phyloP scores from a whole-genome alignment of 2,113 vertebrate genomes.

The Rhagologus leucostigma region DNA sequence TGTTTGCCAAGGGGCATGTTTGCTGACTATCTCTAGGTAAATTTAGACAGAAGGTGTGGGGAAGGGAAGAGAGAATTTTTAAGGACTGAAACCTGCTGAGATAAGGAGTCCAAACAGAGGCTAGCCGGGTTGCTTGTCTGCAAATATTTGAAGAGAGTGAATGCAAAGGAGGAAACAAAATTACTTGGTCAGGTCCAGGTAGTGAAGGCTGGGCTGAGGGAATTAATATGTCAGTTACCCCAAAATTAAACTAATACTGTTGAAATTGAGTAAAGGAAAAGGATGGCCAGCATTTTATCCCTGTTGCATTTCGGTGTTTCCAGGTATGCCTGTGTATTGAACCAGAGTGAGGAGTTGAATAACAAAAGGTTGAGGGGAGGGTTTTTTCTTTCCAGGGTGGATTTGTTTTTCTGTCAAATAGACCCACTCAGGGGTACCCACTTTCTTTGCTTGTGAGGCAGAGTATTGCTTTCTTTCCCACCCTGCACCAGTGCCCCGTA shows the following conservation, averaged over 20 bases:
- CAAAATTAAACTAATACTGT: neutral
- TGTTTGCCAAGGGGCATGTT: neutral
- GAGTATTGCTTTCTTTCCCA: neutral
- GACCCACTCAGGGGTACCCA: neutral
- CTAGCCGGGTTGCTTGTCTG: neutral
- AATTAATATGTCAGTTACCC: neutral
- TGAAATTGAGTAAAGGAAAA: neutral
- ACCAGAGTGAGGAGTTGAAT: neutral
- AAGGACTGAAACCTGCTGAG: neutral
- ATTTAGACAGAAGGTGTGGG: slow-evolving; percentile 15
- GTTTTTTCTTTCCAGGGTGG: neutral
- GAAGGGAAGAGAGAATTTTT: neutral
- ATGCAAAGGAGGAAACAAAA: neutral
- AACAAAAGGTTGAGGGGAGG: neutral
- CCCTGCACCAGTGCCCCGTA: neutral
- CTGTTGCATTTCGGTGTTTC: neutral
- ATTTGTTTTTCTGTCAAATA: neutral
- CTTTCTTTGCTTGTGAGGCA: neutral
- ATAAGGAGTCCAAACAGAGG: slow-evolving; percentile 32
- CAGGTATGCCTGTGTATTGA: neutral
- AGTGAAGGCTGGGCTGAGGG: neutral
- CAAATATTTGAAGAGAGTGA: slow-evolving; percentile 25
- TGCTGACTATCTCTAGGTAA: neutral
- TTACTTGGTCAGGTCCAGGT: neutral
- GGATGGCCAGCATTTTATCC: neutral